Conservation (phyloP, 2,888 invertebrate genomes). For the Itoplectis maculator region DNA sequence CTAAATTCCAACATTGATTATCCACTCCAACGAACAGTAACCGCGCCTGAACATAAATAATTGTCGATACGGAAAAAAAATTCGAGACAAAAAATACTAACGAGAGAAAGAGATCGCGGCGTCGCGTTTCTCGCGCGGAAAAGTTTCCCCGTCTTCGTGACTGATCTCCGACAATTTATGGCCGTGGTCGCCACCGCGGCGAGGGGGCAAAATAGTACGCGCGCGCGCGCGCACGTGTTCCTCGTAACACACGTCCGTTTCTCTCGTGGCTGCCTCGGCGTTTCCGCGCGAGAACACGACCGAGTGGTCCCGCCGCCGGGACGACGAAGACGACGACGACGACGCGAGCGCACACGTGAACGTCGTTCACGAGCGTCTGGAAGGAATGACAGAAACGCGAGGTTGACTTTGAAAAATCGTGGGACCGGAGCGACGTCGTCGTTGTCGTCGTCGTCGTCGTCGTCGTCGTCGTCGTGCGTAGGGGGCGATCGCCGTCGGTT, state of each 20-base stretch:
- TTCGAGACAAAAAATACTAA: slow-evolving; percentile 11
- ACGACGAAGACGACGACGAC: too few species aligned
- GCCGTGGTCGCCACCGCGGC: slow-evolving; percentile 53
- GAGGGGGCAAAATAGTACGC: slow-evolving; percentile 59
- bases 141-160: slow-evolving; percentile 65
- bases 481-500: slow-evolving; percentile 34
- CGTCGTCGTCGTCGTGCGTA: slow-evolving; percentile 53
- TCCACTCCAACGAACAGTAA: too few species aligned
- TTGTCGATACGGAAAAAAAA: slow-evolving; percentile 8
- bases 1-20: too few species aligned
- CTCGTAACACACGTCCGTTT: slow-evolving; percentile 68
- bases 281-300: slow-evolving; percentile 55
- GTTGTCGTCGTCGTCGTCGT: too few species aligned
- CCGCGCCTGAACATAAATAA: background rate
- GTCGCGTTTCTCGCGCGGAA: slow-evolving; percentile 57
- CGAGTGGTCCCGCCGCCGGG: slow-evolving; percentile 25
- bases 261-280: slow-evolving; percentile 46
- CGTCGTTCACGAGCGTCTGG: slow-evolving; percentile 66
- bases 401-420: slow-evolving; percentile 69
- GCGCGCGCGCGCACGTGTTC: slow-evolving; percentile 63
- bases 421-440: background rate
- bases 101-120: slow-evolving; percentile 51
- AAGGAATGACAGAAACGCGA: slow-evolving; percentile 69
- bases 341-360: slow-evolving; percentile 62
- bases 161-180: slow-evolving; percentile 69